Evolutionary conservation across 1,140 invertebrate genomes (phyloP).

Genomic region (Trachelipus rathkii): DNA sequence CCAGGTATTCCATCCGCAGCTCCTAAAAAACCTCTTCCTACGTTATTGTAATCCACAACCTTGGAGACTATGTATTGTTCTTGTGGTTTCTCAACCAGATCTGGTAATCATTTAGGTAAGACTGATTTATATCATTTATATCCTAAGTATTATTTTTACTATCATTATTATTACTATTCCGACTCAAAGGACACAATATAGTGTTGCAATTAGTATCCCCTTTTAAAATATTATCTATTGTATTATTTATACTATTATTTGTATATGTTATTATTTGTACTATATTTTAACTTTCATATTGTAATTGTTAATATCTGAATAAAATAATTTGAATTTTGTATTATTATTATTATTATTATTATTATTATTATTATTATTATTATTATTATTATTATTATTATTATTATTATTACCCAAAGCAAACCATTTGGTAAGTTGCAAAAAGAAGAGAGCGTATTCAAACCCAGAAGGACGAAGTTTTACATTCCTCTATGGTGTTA

Average conservation of each 20-base stretch:
- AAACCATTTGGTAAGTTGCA: background rate
- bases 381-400: background rate
- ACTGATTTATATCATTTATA: background rate
- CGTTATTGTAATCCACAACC: constrained; percentile 34
- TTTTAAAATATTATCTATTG: background rate
- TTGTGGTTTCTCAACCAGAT: constrained; percentile 65
- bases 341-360: background rate
- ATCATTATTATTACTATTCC: background rate
- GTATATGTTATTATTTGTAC: no score
- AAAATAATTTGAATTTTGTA: background rate
- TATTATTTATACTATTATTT: no score
- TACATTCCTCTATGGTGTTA: background rate
- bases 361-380: background rate
- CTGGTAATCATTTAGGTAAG: constrained; percentile 57
- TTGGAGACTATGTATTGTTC: constrained; percentile 62
- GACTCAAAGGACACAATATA: no score
- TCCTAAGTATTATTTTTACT: background rate
- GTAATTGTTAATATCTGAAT: background rate
- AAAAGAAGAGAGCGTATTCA: background rate
- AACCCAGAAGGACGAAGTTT: background rate
- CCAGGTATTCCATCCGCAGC: constrained; percentile 47
- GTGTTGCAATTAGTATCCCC: background rate
- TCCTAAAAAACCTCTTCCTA: constrained; percentile 19
- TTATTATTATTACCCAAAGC: background rate
- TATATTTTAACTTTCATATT: no score